phyloP scores from a whole-genome alignment of 1,140 invertebrate species.

The Solenopsis invicta region DNA sequence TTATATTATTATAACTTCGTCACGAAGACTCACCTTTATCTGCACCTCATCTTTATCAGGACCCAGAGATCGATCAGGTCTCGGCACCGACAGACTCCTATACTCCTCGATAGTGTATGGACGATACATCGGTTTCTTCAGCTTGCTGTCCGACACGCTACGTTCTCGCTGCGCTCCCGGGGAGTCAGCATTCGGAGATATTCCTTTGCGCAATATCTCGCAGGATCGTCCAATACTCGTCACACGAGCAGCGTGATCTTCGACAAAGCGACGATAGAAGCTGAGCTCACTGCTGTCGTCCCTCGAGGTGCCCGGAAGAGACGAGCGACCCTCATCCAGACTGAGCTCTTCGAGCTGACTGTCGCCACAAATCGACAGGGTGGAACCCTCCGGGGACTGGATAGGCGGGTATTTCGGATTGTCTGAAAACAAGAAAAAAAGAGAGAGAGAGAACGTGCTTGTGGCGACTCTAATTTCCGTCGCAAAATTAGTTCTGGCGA shows the following conservation, averaged over 20 bases:
- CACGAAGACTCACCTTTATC: conserved; percentile 69
- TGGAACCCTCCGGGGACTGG: conserved; percentile 77
- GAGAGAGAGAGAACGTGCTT: not conserved
- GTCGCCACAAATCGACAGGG: conserved; percentile 82
- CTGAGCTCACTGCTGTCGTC: conserved; percentile 80
- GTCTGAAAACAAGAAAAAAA: conserved; percentile 53
- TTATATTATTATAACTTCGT: not conserved
- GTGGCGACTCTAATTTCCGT: not conserved
- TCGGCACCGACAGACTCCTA: conserved; percentile 67
- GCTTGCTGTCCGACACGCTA: conserved; percentile 60
- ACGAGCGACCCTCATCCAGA: conserved; percentile 68
- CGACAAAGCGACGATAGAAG: conserved; percentile 79
- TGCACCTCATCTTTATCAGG: conserved; percentile 71
- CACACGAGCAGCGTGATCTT: conserved; percentile 45
- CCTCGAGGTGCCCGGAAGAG: conserved; percentile 69
- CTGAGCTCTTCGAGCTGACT: conserved; percentile 73
- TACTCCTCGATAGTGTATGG: conserved; percentile 79
- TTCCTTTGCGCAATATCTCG: conserved; percentile 52
- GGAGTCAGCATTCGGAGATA: conserved; percentile 3
- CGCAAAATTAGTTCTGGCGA: conserved; percentile 67
- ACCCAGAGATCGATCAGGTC: conserved; percentile 78
- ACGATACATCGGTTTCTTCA: conserved; percentile 63
- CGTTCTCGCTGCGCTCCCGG: not conserved
- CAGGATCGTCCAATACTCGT: conserved; percentile 38
- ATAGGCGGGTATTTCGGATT: conserved; percentile 66